These are phyloP conservation scores for Emberiza fucata DNA, from an alignment of 2,113 vertebrate genomes.

Conservation along the genomic window DNA sequence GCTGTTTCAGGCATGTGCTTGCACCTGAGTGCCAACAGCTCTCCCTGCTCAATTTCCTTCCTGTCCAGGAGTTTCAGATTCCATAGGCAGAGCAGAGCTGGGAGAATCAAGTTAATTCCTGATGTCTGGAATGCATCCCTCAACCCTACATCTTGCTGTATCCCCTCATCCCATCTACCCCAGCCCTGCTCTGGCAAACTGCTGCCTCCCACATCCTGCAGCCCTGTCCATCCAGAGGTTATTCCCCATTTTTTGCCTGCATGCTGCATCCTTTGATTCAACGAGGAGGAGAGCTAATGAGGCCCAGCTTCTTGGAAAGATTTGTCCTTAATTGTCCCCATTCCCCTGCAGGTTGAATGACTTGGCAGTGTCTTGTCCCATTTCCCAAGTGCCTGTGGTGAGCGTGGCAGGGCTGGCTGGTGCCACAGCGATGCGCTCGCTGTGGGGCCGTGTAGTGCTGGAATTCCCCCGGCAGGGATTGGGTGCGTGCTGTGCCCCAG, in stretches of 20 bases:
- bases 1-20: neutral
- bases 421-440: fast-evolving
- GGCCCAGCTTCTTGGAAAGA: neutral
- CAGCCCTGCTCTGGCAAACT: neutral
- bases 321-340: neutral
- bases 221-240: no score
- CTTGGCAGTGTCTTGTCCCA: neutral
- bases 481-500: neutral
- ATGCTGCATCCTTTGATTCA: neutral
- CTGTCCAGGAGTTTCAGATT: neutral
- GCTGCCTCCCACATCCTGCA: neutral
- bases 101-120: neutral
- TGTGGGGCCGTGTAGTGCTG: fast-evolving
- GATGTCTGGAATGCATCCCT: neutral
- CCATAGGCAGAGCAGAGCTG: fast-evolving
- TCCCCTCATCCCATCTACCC: neutral
- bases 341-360: neutral
- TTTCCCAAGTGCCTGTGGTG: neutral
- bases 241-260: fast-evolving
- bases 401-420: neutral
- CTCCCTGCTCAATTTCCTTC: neutral
- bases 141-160: neutral
- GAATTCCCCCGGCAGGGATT: neutral
- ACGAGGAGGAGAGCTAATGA: neutral
- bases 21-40: neutral